Evolutionary conservation across 2,888 invertebrate species (phyloP).

Genomic region (Crocallis elinguaria): DNA sequence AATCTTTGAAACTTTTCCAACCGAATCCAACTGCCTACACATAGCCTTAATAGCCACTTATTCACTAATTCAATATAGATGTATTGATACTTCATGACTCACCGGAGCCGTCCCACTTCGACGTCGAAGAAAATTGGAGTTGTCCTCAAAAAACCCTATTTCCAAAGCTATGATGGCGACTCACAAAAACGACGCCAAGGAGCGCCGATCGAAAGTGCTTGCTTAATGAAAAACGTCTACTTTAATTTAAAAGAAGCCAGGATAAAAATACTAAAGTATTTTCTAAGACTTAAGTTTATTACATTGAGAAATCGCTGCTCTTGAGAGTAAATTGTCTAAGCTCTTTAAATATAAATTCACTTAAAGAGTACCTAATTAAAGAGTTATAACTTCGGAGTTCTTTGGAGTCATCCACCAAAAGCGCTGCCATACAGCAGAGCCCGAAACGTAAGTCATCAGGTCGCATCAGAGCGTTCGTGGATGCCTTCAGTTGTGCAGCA

Average conservation of each 20-base stretch:
- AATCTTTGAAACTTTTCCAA: no score
- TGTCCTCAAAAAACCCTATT: neutral
- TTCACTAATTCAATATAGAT: neutral
- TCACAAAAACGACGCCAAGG: neutral
- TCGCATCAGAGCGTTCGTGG: no score
- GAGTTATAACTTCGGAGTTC: no score
- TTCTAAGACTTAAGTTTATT: no score
- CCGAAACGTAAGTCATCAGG: no score
- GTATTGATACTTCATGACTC: neutral
- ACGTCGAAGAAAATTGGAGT: neutral
- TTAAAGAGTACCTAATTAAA: no score
- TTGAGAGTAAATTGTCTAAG: no score
- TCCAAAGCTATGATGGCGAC: neutral
- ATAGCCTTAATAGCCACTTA: neutral
- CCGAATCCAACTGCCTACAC: neutral
- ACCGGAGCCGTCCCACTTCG: neutral
- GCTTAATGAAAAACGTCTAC: neutral
- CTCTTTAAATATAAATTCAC: no score
- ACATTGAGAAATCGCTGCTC: no score
- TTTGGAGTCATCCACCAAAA: no score
- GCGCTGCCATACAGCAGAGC: no score
- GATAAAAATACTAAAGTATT: neutral
- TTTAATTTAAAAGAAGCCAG: neutral
- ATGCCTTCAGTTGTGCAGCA: no score
- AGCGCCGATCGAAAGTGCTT: neutral